A percentile compares a stretch with the other conserved stretches of the same genome.
phyloP scores from a whole-genome alignment of 2,113 vertebrate species.

The Meriones unguiculatus region DNA sequence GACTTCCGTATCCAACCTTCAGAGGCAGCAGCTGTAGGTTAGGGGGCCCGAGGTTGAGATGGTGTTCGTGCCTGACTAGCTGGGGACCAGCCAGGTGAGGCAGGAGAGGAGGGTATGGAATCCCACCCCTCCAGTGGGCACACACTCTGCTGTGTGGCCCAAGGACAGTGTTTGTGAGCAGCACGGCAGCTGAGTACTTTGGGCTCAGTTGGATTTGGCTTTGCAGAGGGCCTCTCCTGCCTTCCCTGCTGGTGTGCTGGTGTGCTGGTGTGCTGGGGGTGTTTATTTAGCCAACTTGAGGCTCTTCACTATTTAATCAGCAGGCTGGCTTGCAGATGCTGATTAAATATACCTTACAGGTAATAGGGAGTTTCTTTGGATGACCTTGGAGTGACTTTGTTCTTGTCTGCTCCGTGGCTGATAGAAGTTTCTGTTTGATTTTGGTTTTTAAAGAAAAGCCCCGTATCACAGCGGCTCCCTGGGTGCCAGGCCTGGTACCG shows the following conservation, averaged over 20 bases:
- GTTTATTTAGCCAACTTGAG: not conserved
- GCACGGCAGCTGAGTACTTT: not conserved
- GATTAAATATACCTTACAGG: fast-evolving
- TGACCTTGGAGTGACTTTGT: slow-evolving; percentile 89
- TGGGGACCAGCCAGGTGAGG: not conserved
- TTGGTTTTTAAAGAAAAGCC: slow-evolving; percentile 84
- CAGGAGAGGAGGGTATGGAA: too few relatives aligned
- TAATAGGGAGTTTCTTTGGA: not conserved
- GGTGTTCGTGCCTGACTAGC: not conserved
- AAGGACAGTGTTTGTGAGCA: too few relatives aligned
- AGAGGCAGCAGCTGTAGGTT: fast-evolving
- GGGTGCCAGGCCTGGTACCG: slow-evolving; percentile 82
- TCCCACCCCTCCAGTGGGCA: fast-evolving
- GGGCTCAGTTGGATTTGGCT: not conserved
- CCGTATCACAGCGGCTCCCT: slow-evolving; percentile 85
- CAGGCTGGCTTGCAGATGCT: not conserved
- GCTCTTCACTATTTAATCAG: not conserved
- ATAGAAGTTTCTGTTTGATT: slow-evolving; percentile 87
- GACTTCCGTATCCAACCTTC: fast-evolving
- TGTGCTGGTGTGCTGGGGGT: not conserved
- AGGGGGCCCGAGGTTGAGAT: not conserved
- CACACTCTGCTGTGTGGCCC: fast-evolving
- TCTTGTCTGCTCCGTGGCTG: slow-evolving; percentile 65
- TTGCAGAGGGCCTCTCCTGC: not conserved
- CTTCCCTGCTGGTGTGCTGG: fast-evolving